Percentiles rank a stretch among this genome's conserved stretches.
Conservation (phyloP, 2,888 invertebrate species). For the Griposia aprilina region DNA sequence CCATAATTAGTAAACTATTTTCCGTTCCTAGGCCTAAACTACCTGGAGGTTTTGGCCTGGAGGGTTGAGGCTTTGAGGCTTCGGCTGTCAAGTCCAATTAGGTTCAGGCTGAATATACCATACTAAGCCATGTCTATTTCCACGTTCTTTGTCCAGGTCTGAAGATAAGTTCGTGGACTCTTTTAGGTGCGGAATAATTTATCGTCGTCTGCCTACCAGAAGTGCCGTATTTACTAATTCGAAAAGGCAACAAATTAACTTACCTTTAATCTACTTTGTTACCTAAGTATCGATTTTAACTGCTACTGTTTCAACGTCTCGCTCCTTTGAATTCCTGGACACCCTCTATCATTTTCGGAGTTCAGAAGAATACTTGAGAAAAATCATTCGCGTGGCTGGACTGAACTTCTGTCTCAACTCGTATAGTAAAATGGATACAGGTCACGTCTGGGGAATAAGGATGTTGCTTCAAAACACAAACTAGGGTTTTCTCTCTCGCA, state of each 20-base stretch:
- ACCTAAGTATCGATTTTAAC: neutral
- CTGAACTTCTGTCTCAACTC: conserved; percentile 28
- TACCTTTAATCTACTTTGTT: neutral
- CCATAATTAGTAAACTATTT: neutral
- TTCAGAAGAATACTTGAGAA: neutral
- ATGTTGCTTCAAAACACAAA: conserved; percentile 36
- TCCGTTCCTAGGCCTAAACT: neutral
- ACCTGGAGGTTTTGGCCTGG: too few species aligned
- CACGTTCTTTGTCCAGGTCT: neutral
- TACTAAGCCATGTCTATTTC: neutral
- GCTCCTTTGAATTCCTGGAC: too few species aligned
- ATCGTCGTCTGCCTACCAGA: neutral
- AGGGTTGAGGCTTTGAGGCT: too few species aligned
- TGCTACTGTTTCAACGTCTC: neutral
- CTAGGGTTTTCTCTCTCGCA: conserved; percentile 40
- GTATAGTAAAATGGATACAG: neutral
- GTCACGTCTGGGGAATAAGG: conserved; percentile 46
- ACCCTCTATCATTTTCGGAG: neutral
- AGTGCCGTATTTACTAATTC: neutral
- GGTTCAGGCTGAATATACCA: neutral
- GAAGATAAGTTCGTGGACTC: neutral
- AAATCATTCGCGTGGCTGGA: too few species aligned
- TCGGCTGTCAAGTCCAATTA: conserved; percentile 3
- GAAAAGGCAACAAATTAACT: neutral
- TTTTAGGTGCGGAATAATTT: neutral